Evolutionary conservation across 2,797 vertebrate species (phyloP), one percentile per base, ranked within the genome.

Genomic region (Streptopelia turtur): DNA sequence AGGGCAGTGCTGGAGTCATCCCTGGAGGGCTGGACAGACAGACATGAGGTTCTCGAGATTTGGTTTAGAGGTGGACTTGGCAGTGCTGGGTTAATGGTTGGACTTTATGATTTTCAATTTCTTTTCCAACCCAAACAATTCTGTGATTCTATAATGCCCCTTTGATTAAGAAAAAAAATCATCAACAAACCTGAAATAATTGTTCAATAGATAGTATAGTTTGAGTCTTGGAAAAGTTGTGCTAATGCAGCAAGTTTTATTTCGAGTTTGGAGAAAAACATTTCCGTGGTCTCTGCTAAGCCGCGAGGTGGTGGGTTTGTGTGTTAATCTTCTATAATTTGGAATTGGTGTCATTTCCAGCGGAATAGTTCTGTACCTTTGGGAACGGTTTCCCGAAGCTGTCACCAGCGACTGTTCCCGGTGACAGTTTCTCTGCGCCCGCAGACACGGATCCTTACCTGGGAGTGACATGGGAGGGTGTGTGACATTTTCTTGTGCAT

Each of bases 401-500:
- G 7, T 10, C 41, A 12, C 13, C 30, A 4, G 22, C 1, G 12
- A 22, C 27, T 23, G 18, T 13, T 47, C 20, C 14, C 20, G n/a
- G 17, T 3, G 28, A 43, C 2, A 18, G 66, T 21, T 18, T 16
- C 65, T 39, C 6, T 21, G 43, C 14, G 25, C 11, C 47, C n/a
- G 53, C 78, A 55, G 63, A 6, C 16, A 1, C 30, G 1, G 11
- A 6, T 24, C 30, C 52, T n/a, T 31, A 2, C 2, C 59, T 20
- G 37, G 37, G 45, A 9, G 49, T 55, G 27, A 27, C 20, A 33
- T 1, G 24, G 50, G 50, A 23, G 17, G 43, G 11, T 13, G 56
- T 4, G 4, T 8, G 1, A 5, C 6, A 7, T 21, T 2, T 0
- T 10, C 28, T 20, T 23, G 14, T 8, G 5, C 2, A 13, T 2